Conservation (phyloP, 2,888 invertebrate genomes). For the Drosophila barbarae region DNA sequence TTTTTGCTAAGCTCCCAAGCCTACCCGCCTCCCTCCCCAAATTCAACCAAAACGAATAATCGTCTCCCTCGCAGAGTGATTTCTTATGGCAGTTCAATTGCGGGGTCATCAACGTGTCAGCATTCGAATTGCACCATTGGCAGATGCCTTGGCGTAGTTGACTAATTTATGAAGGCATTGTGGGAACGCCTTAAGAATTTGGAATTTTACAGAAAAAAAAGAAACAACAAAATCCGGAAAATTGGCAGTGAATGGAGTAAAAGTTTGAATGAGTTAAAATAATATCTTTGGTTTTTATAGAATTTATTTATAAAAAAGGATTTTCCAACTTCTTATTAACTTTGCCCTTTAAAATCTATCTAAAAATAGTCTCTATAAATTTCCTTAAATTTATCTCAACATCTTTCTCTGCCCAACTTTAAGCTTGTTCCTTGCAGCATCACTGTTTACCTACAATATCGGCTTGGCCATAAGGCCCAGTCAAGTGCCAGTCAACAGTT, state of each 20-base stretch:
- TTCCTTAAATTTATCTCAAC: constrained; percentile 1
- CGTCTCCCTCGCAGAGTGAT: constrained; percentile 55
- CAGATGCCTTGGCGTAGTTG: constrained; percentile 39
- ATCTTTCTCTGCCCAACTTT: constrained; percentile 13
- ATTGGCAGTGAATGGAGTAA: constrained; percentile 15
- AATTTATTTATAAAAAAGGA: not conserved
- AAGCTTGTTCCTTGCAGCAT: constrained; percentile 6
- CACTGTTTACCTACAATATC: constrained; percentile 38
- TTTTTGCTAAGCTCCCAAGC: constrained; percentile 30
- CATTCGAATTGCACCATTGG: constrained; percentile 39
- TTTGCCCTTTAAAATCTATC: not conserved
- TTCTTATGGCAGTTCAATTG: constrained; percentile 70
- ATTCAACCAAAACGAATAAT: constrained; percentile 15
- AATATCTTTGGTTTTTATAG: too few relatives aligned
- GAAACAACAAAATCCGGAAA: constrained; percentile 5
- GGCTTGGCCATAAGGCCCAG: constrained; percentile 37
- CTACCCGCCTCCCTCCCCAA: not conserved
- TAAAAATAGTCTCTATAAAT: not conserved
- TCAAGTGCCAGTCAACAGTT: constrained; percentile 62
- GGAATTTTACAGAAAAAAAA: not conserved
- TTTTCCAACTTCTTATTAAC: too few relatives aligned
- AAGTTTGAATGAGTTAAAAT: constrained; percentile 1
- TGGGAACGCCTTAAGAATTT: constrained; percentile 46
- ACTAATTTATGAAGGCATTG: constrained; percentile 41
- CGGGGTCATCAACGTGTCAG: constrained; percentile 65